Evolutionary conservation across 1,140 invertebrate species (phyloP).

Genomic region (Papilio polyxenes): DNA sequence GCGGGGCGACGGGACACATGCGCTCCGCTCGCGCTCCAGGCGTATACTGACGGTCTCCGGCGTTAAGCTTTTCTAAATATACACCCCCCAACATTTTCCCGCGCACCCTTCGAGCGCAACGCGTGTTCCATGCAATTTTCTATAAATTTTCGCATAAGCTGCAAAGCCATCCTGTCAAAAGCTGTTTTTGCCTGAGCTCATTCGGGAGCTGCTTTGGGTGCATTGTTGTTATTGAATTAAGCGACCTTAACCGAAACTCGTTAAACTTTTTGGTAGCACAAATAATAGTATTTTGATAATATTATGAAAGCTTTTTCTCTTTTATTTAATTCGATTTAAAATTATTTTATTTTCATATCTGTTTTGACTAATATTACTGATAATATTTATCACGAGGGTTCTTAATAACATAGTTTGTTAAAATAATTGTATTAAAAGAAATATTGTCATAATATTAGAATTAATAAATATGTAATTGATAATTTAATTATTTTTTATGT

Average conservation of each 20-base stretch:
- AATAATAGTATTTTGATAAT: background rate
- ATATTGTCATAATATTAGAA: no score
- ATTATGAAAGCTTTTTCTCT: background rate
- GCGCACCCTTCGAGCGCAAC: conserved; percentile 74
- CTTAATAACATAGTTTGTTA: no score
- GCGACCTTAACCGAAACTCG: conserved; percentile 57
- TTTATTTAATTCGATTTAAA: background rate
- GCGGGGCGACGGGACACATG: conserved; percentile 52
- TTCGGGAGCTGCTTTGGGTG: conserved; percentile 56
- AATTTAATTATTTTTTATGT: no score
- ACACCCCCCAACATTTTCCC: conserved; percentile 69
- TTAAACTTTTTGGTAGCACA: conserved; percentile 40
- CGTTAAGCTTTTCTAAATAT: conserved; percentile 73
- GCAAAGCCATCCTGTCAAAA: conserved; percentile 76
- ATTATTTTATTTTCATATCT: background rate
- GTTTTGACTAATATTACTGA: no score
- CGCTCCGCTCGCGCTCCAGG: conserved; percentile 54
- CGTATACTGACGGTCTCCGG: conserved; percentile 67
- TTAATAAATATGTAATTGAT: no score
- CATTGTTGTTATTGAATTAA: conserved; percentile 72
- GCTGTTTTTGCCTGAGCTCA: conserved; percentile 71
- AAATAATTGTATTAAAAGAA: no score
- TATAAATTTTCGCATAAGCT: conserved; percentile 80
- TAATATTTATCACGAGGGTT: no score
- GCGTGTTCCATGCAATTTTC: conserved; percentile 78